Conservation (phyloP, 2,113 vertebrate species). For the Myrmecobius fasciatus region DNA sequence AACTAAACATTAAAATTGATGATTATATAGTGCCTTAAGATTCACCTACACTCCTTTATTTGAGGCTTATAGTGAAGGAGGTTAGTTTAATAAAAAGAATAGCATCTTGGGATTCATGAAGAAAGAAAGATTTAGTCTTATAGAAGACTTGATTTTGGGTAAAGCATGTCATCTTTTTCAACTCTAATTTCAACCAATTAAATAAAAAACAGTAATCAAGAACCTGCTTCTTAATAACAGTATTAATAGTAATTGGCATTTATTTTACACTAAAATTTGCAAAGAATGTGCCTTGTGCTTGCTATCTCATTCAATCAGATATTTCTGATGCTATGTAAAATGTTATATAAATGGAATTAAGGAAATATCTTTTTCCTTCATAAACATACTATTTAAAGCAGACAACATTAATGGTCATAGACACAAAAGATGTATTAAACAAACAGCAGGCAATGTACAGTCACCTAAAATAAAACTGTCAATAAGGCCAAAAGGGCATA, state of each 20-base stretch:
- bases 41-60: background rate
- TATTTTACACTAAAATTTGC: background rate
- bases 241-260: background rate
- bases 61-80: constrained; percentile 27
- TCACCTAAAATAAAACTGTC: background rate
- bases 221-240: background rate
- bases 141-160: background rate
- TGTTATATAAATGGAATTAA: background rate
- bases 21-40: background rate
- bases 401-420: background rate
- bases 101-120: background rate
- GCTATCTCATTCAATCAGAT: background rate
- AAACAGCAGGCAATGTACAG: background rate
- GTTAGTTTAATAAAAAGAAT: background rate
- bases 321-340: background rate
- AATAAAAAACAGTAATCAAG: background rate
- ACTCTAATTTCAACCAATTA: background rate
- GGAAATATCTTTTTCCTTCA: background rate
- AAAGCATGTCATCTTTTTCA: background rate
- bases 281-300: background rate
- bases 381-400: background rate
- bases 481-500: background rate
- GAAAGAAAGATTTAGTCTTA: background rate
- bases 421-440: background rate
- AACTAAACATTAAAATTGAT: background rate